phyloP scores from a whole-genome alignment of 2,888 invertebrate species.

The Eulithis testata region DNA sequence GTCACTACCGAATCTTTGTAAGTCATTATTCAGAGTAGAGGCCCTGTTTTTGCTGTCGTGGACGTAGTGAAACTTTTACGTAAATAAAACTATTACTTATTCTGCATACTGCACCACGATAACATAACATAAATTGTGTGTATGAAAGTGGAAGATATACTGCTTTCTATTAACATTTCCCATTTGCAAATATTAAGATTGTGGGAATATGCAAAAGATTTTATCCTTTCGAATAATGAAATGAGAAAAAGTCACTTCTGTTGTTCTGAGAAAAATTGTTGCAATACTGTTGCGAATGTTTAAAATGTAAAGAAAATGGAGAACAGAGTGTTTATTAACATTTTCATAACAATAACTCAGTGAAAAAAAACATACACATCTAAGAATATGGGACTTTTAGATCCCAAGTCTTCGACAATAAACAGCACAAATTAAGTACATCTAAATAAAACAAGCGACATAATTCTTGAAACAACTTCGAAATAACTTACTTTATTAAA shows the following conservation, averaged over 20 bases:
- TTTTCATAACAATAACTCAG: no score
- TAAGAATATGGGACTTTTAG: no score
- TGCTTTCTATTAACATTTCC: constrained; percentile 36
- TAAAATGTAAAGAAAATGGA: neutral
- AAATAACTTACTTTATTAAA: no score
- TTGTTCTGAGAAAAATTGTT: constrained; percentile 16
- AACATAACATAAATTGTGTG: constrained; percentile 38
- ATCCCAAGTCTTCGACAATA: no score
- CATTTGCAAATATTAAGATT: constrained; percentile 35
- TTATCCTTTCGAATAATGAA: constrained; percentile 29
- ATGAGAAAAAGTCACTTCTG: constrained; percentile 16
- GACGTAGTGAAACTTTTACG: constrained; percentile 11
- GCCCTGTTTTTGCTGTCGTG: neutral
- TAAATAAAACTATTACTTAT: neutral
- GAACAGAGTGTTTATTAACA: neutral
- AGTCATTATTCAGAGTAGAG: no score
- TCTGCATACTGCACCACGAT: constrained; percentile 27
- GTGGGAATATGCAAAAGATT: constrained; percentile 27
- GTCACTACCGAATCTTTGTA: no score
- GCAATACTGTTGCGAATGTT: constrained; percentile 9
- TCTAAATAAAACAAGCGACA: no score
- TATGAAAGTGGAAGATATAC: constrained; percentile 40
- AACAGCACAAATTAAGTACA: no score
- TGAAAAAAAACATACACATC: no score
- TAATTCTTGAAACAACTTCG: no score